Evolutionary conservation across 2,113 vertebrate species (phyloP), one percentile per base, ranked within the genome.

Genomic region (Catharus minimus): DNA sequence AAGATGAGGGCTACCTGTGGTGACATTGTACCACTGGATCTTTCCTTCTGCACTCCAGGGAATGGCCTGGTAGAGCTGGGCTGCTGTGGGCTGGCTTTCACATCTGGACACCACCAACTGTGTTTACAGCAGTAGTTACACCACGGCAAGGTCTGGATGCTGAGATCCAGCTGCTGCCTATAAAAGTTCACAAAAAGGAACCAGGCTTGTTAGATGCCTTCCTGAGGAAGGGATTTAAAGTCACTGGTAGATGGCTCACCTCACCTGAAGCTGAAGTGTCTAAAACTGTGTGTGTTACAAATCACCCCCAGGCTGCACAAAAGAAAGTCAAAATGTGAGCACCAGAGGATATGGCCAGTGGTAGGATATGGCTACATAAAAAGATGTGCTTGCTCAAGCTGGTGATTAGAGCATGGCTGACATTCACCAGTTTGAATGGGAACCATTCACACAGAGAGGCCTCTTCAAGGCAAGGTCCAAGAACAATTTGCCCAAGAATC

Each of bases 261-360:
- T 86, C 68, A 49, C 32, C 15, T 46, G 43, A 68, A 79, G 20
- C 18, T 75, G 39, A 53, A 75, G 4, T 20, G 7, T 55, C 56
- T 82, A 67, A 86, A 82, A 41, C 15, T 4, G 7, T 13, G 33
- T 47, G 7, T 16, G 5, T 6, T 75, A 33, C 22, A 84, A 89
- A 77, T 67, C 26, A 53, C 21, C 6, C 12, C 39, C 30, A 22
- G 3, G 28, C 21, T 27, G 7, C 33, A 27, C 16, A 55, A 68
- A 58, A 65, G 32, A 36, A 79, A 81, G n/a, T 43, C 21, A 62
- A 57, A 61, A 72, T 57, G 7, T 50, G 27, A 52, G 41, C 44
- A 28, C 2, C 0, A 0, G 27, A 39, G 64, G 3, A 30, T 52
- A 28, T 0, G 75, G 21, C 3, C 44, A 19, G 28, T 62, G 69